These are phyloP conservation scores for Forpus xanthops DNA, from an alignment of 2,797 vertebrate genomes.

Conservation along the genomic window DNA sequence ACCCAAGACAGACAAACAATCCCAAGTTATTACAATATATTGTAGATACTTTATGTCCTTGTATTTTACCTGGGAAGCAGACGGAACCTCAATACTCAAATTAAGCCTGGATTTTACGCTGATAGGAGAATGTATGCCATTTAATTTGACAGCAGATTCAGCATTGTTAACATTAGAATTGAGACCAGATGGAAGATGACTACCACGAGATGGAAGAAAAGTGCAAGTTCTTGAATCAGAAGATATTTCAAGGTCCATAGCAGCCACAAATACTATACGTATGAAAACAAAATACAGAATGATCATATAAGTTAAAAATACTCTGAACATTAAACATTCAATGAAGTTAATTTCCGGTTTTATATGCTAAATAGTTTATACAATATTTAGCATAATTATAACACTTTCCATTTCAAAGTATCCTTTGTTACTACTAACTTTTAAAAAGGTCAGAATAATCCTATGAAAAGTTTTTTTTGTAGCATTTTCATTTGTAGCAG, in stretches of 20 bases:
- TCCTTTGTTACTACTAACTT: not conserved
- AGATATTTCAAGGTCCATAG: conserved; percentile 75
- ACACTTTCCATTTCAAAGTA: not conserved
- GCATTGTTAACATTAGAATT: conserved; percentile 80
- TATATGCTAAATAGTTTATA: not conserved
- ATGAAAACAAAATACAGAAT: conserved; percentile 13
- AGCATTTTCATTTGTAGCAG: not conserved
- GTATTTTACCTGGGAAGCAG: conserved; percentile 89
- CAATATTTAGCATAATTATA: not conserved
- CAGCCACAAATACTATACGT: conserved; percentile 72
- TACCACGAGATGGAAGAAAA: conserved; percentile 55
- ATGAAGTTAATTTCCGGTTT: not conserved
- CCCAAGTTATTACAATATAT: not conserved
- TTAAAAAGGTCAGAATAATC: not conserved
- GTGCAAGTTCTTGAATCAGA: conserved; percentile 71
- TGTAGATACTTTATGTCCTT: not conserved
- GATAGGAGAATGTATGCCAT: conserved; percentile 78
- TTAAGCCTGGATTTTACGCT: conserved; percentile 82
- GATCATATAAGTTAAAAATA: not conserved
- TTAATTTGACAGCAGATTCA: conserved; percentile 71
- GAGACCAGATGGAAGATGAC: conserved; percentile 69
- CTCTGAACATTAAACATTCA: not conserved
- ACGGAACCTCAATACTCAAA: conserved; percentile 92
- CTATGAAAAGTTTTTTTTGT: not conserved
- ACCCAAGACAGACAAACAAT: not conserved